Percentiles rank a stretch among this genome's conserved stretches.
These are phyloP conservation scores for Porites rus DNA, from an alignment of 92 coral and sea anemone species.

Conservation along the genomic window DNA sequence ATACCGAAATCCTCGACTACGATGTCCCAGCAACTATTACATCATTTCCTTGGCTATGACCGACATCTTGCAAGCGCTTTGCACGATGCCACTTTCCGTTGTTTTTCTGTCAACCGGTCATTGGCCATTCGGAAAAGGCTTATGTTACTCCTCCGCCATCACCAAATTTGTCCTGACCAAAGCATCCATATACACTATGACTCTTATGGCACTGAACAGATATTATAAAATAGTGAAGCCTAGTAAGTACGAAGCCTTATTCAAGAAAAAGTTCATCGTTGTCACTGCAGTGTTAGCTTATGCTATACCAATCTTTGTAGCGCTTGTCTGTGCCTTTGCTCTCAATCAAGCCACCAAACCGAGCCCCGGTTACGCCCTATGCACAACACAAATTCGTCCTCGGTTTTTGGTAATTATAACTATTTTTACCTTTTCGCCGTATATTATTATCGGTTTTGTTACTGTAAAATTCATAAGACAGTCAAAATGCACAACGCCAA, in stretches of 20 bases:
- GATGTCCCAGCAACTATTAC: conserved; percentile 30
- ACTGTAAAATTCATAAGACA: conserved; percentile 16
- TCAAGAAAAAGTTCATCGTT: conserved; percentile 12
- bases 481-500: conserved; percentile 26
- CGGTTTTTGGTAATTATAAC: not conserved
- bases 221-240: conserved; percentile 36
- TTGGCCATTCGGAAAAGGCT: conserved; percentile 1
- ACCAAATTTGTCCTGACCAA: not conserved
- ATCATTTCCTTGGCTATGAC: conserved; percentile 26
- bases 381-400: not conserved
- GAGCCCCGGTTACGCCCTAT: not conserved
- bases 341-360: not conserved
- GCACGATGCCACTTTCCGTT: conserved; percentile 31
- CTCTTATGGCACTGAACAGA: conserved; percentile 27
- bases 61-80: conserved; percentile 12
- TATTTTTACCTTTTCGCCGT: not conserved
- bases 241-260: conserved; percentile 8
- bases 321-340: not conserved
- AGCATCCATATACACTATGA: conserved; percentile 18
- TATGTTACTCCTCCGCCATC: not conserved
- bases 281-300: not conserved
- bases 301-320: not conserved
- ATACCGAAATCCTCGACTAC: conserved; percentile 8
- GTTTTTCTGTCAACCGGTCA: not conserved
- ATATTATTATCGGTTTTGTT: conserved; percentile 10